These are phyloP conservation scores for Caradrina kadenii DNA, from an alignment of 2,888 invertebrate species.

Conservation along the genomic window DNA sequence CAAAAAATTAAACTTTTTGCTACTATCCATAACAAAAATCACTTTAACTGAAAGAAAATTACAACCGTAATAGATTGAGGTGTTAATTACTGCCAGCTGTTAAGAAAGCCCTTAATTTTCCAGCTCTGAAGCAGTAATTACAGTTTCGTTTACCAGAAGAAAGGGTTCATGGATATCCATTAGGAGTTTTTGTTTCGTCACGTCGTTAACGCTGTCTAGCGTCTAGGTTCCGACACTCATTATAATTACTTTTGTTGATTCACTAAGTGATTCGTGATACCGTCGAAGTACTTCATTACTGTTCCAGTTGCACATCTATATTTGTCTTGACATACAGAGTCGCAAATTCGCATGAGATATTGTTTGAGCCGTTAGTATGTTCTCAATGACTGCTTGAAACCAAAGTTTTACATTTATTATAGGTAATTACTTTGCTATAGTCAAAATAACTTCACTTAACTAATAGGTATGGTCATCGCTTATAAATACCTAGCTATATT, in stretches of 20 bases:
- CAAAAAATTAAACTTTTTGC: slow-evolving; percentile 1
- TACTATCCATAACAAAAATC: slow-evolving; percentile 53
- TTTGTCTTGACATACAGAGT: background rate
- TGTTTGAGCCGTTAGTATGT: background rate
- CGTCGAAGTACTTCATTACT: slow-evolving; percentile 3
- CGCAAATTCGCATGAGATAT: background rate
- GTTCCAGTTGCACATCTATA: background rate
- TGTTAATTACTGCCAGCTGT: slow-evolving; percentile 54
- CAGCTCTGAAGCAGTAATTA: slow-evolving; percentile 53
- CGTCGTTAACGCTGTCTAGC: slow-evolving; percentile 50
- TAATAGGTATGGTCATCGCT: no score
- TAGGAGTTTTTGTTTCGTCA: slow-evolving; percentile 67
- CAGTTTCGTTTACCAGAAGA: slow-evolving; percentile 63
- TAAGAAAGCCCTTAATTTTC: slow-evolving; percentile 63
- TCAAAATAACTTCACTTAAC: no score
- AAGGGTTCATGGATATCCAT: slow-evolving; percentile 63
- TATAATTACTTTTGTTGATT: slow-evolving; percentile 60
- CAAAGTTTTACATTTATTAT: no score
- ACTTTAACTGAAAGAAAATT: slow-evolving; percentile 53
- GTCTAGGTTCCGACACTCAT: slow-evolving; percentile 60
- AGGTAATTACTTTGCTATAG: no score
- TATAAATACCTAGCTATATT: no score
- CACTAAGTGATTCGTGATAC: slow-evolving; percentile 59
- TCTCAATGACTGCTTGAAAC: no score
- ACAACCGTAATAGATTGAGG: slow-evolving; percentile 32